These are phyloP conservation scores for Lepilemur septentrionalis DNA, from an alignment of 2,797 vertebrate genomes.

Conservation along the genomic window DNA sequence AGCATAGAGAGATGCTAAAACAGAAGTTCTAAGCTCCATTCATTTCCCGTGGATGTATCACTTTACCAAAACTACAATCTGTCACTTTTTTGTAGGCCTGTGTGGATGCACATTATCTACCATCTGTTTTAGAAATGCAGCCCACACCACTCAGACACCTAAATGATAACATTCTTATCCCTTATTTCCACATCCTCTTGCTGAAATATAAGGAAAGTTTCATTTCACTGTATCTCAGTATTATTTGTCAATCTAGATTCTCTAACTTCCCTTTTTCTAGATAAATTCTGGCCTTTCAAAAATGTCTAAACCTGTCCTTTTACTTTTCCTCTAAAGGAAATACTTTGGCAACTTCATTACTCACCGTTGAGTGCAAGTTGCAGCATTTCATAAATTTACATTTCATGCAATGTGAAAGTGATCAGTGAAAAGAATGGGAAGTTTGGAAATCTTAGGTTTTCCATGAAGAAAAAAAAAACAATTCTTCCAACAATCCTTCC, in stretches of 20 bases:
- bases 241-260: neutral
- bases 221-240: neutral
- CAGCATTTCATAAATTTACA: neutral
- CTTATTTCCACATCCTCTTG: neutral
- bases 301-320: neutral
- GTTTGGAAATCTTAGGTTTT: neutral
- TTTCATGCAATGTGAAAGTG: neutral
- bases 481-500: neutral
- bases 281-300: constrained; percentile 26
- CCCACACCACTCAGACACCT: neutral
- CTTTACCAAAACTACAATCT: constrained; percentile 31
- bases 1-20: constrained; percentile 5
- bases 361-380: neutral
- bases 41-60: neutral
- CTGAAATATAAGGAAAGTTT: neutral
- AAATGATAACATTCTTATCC: neutral
- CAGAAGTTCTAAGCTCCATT: neutral
- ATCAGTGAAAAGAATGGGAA: constrained; percentile 15
- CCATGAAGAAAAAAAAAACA: neutral
- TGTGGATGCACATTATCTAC: neutral
- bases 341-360: neutral
- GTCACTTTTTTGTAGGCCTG: neutral
- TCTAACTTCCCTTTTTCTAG: neutral
- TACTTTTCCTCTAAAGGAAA: neutral
- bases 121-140: constrained; percentile 39